Percentiles rank a stretch among this genome's conserved stretches.
Conservation (phyloP, 2,113 vertebrate genomes). For the Porphyrio hochstetteri region DNA sequence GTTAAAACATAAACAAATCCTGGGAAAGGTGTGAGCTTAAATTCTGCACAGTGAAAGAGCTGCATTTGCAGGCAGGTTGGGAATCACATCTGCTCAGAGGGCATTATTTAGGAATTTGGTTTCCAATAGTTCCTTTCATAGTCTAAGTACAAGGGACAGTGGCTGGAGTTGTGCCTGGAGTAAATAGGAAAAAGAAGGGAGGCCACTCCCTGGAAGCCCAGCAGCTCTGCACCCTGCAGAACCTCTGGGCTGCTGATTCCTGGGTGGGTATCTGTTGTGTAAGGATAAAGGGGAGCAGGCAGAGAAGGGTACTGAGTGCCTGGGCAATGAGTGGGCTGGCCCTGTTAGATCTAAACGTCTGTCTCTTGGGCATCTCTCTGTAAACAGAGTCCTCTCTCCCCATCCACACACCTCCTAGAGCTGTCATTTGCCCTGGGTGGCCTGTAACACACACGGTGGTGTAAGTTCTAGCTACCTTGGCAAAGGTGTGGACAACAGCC, state of each 20-base stretch:
- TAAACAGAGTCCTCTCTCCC: neutral
- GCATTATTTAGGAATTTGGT: constrained; percentile 60
- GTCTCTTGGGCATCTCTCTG: neutral
- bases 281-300: neutral
- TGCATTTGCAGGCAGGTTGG: constrained; percentile 41
- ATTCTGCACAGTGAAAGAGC: neutral
- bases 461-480: accelerated
- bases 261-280: accelerated
- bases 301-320: neutral
- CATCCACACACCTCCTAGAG: neutral
- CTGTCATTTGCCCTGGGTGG: neutral
- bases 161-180: constrained; percentile 51
- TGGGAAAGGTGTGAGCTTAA: neutral
- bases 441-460: accelerated
- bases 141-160: constrained; percentile 43
- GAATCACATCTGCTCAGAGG: constrained; percentile 6
- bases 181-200: constrained; percentile 23
- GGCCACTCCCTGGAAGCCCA: neutral
- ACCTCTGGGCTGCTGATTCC: neutral
- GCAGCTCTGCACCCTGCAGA: neutral
- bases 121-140: constrained; percentile 55
- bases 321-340: neutral
- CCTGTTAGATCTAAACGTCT: neutral
- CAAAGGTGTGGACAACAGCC: neutral
- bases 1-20: neutral